These are phyloP conservation scores for Coturnix japonica DNA, from an alignment of 2,113 vertebrate genomes.

Conservation along the genomic window DNA sequence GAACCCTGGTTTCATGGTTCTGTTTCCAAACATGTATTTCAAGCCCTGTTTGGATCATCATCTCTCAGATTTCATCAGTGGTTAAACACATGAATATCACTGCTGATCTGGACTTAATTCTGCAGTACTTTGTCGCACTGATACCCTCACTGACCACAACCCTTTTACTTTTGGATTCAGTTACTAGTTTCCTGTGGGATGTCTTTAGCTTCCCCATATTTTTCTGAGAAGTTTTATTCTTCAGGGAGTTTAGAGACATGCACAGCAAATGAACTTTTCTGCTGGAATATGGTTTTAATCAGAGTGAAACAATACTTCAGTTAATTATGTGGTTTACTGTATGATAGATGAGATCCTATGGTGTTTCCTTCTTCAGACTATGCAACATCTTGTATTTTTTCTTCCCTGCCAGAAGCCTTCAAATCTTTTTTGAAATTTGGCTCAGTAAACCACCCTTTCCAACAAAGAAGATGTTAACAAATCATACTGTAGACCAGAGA, in stretches of 20 bases:
- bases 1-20: neutral
- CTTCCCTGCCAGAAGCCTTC: neutral
- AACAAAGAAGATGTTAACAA: constrained; percentile 21
- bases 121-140: neutral
- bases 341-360: constrained; percentile 11
- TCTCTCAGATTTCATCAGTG: neutral
- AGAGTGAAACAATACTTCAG: constrained; percentile 34
- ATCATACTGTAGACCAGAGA: neutral
- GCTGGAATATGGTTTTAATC: constrained; percentile 42
- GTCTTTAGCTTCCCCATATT: neutral
- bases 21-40: neutral
- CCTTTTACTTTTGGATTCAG: neutral
- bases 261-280: constrained; percentile 6
- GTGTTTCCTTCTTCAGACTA: neutral
- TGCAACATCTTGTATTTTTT: constrained; percentile 1
- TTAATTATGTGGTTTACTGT: constrained; percentile 16
- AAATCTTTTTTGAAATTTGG: constrained; percentile 35
- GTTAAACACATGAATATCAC: neutral
- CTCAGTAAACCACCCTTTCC: constrained; percentile 30
- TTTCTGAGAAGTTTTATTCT: constrained; percentile 39
- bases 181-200: neutral
- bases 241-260: neutral
- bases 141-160: neutral
- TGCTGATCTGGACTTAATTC: neutral
- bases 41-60: neutral